Percentiles rank a stretch among this genome's conserved stretches.
Conservation (phyloP, 2,888 invertebrate genomes). For the Panzeria rudis region DNA sequence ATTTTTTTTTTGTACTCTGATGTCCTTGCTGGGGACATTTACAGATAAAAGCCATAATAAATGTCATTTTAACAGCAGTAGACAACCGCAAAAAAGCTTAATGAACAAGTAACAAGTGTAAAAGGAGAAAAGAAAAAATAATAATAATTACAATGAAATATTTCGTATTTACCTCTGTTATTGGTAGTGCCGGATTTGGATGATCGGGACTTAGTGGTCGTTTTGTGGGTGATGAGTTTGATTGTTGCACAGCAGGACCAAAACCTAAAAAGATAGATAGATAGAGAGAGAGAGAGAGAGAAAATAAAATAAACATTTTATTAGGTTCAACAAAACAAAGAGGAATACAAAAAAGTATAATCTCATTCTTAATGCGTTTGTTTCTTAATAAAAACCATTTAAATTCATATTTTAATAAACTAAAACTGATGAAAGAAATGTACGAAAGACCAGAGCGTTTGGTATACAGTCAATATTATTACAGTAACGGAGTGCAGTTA, state of each 20-base stretch:
- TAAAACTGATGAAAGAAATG: too few relatives aligned
- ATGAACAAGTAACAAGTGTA: background rate
- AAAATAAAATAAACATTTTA: background rate
- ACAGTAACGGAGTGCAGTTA: too few relatives aligned
- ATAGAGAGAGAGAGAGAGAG: too few relatives aligned
- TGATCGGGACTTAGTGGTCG: slow-evolving; percentile 86
- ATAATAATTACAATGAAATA: background rate
- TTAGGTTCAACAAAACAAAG: background rate
- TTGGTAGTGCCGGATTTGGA: slow-evolving; percentile 88
- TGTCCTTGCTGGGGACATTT: background rate
- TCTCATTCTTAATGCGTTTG: too few relatives aligned
- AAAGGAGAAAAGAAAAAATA: background rate
- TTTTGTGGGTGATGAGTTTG: slow-evolving; percentile 84
- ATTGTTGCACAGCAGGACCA: slow-evolving; percentile 83
- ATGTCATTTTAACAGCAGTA: slow-evolving; percentile 33
- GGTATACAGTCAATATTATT: too few relatives aligned
- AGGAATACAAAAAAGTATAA: background rate
- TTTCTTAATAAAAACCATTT: too few relatives aligned
- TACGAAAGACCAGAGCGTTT: too few relatives aligned
- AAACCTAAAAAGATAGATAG: slow-evolving; percentile 83
- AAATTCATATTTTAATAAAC: background rate
- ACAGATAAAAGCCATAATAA: slow-evolving; percentile 38
- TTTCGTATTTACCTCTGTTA: slow-evolving; percentile 85
- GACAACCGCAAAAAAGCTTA: slow-evolving; percentile 15
- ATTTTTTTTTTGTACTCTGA: background rate